Percentiles rank a stretch among this genome's conserved stretches.
These are phyloP conservation scores for Acrocephalus arundinaceus DNA, from an alignment of 2,113 vertebrate genomes.

Conservation along the genomic window DNA sequence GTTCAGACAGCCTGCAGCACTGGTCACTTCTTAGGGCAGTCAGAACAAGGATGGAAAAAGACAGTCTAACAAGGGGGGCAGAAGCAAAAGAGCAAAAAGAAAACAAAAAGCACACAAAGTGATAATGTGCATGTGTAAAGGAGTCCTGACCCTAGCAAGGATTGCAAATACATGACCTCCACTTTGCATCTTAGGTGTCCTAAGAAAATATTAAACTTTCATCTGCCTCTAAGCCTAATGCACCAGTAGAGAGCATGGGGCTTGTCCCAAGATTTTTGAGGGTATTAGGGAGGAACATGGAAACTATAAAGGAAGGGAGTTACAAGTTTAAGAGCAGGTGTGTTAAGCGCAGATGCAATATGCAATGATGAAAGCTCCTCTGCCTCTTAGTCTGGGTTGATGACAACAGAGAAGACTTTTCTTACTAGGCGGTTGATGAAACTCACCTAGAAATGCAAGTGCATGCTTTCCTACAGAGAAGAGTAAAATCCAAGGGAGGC, in stretches of 20 bases:
- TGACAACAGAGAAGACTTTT: not conserved
- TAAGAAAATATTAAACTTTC: not conserved
- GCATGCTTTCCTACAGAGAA: rapidly evolving
- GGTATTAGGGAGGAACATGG: not conserved
- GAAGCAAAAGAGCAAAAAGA: not conserved
- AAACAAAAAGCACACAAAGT: not conserved
- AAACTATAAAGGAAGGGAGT: not conserved
- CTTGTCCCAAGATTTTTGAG: not conserved
- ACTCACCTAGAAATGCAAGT: not conserved
- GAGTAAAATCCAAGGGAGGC: not conserved
- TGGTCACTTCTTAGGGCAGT: not conserved
- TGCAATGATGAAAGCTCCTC: not conserved
- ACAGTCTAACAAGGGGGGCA: not conserved
- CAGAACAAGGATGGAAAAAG: not conserved
- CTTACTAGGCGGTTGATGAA: not conserved
- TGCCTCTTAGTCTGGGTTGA: not conserved
- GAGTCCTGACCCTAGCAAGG: not conserved
- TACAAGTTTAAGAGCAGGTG: not conserved
- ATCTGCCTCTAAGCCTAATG: not conserved
- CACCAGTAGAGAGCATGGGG: not conserved
- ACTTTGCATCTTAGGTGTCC: not conserved
- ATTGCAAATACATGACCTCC: not conserved
- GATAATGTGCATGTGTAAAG: not conserved
- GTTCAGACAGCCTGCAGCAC: not conserved
- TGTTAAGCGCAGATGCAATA: not conserved